phyloP scores from a whole-genome alignment of 2,113 vertebrate genomes.

The Genyomyrus donnyi region DNA sequence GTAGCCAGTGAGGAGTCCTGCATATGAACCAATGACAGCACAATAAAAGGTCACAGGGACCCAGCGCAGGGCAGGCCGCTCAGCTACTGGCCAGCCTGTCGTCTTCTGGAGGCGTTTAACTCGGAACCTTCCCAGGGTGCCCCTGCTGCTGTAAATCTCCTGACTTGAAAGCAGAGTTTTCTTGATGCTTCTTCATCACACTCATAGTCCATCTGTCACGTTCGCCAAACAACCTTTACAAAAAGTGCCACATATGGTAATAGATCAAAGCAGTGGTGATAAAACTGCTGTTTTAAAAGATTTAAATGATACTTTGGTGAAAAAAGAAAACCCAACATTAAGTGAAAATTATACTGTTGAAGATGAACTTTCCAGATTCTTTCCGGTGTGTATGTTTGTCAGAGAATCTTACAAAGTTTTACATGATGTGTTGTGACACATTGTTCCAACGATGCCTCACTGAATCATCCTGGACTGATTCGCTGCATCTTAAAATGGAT shows the following conservation, averaged over 20 bases:
- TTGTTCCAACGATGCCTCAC: not conserved
- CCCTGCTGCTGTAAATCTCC: not conserved
- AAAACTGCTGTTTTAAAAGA: not conserved
- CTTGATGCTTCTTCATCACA: not conserved
- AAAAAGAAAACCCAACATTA: not conserved
- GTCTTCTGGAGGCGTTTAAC: not conserved
- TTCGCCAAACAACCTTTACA: not conserved
- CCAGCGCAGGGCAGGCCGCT: not conserved
- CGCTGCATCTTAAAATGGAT: not conserved
- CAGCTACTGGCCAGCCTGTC: not conserved
- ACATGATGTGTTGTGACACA: not conserved
- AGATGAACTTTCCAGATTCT: not conserved
- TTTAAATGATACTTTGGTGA: not conserved
- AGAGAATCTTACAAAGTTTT: not conserved
- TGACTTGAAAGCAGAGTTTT: not conserved
- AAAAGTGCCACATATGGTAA: not conserved
- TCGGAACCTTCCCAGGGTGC: not conserved
- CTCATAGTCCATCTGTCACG: not conserved
- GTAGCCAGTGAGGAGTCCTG: too few relatives aligned
- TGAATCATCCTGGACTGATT: not conserved
- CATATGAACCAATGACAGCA: not conserved
- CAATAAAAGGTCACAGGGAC: not conserved
- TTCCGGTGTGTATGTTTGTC: not conserved
- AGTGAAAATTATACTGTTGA: not conserved
- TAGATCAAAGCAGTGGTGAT: not conserved